Percentiles rank a stretch among this genome's conserved stretches.
These are phyloP conservation scores for Torymus tubicola DNA, from an alignment of 2,888 invertebrate genomes.

Conservation along the genomic window DNA sequence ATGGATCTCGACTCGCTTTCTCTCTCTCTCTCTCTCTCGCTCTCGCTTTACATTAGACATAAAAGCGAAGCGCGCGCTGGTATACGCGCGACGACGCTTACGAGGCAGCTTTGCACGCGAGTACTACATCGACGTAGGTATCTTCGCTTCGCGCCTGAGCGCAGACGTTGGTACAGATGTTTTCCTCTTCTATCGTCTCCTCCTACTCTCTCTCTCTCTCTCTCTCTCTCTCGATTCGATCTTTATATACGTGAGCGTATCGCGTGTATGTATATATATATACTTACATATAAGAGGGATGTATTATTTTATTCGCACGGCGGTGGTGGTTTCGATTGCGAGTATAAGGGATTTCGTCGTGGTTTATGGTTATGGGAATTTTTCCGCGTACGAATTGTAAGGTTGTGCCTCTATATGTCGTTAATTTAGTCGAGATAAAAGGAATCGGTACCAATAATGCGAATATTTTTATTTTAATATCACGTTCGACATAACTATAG, in stretches of 20 bases:
- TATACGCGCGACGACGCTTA: not conserved
- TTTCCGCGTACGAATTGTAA: too few relatives aligned
- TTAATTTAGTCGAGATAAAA: too few relatives aligned
- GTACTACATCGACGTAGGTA: not conserved
- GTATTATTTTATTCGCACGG: not conserved
- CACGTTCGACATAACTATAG: too few relatives aligned
- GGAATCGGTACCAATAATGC: too few relatives aligned
- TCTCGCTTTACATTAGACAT: constrained; percentile 61
- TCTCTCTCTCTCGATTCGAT: not conserved
- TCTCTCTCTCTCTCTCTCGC: constrained; percentile 44
- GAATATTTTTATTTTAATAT: too few relatives aligned
- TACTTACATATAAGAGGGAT: too few relatives aligned
- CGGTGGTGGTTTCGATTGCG: too few relatives aligned
- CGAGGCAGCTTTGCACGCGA: constrained; percentile 20
- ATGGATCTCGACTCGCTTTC: constrained; percentile 61
- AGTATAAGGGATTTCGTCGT: too few relatives aligned
- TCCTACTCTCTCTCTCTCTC: too few relatives aligned
- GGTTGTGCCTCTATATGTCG: too few relatives aligned
- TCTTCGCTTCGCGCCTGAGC: not conserved
- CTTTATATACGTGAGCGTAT: not conserved
- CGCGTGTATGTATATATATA: too few relatives aligned
- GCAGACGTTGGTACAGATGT: constrained; percentile 28
- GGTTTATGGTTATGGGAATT: too few relatives aligned
- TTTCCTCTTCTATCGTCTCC: constrained; percentile 11
- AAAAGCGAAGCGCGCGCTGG: constrained; percentile 51